These are phyloP conservation scores for Scleropages formosus DNA, from an alignment of 2,797 vertebrate genomes.

Conservation along the genomic window DNA sequence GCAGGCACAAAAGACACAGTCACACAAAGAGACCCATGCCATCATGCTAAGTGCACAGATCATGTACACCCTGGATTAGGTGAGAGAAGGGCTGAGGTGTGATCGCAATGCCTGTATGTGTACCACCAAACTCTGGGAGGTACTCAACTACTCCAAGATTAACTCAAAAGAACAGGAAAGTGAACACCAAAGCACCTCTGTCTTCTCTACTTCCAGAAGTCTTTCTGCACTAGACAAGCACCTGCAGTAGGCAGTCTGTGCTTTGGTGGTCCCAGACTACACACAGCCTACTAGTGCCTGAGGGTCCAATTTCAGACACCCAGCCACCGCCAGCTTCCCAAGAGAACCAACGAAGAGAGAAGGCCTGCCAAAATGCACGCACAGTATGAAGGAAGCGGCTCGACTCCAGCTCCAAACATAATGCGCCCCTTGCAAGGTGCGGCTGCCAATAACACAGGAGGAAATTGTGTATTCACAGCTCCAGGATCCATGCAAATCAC, in stretches of 20 bases:
- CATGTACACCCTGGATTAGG: conserved; percentile 37
- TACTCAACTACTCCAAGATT: conserved; percentile 54
- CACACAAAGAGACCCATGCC: no score
- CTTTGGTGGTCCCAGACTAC: conserved; percentile 13
- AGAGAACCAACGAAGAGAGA: conserved; percentile 16
- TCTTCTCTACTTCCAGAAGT: conserved; percentile 25
- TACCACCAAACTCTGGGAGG: no score
- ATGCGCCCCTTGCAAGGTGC: not conserved
- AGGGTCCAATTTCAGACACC: conserved; percentile 30
- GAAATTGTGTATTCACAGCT: not conserved
- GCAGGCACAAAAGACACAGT: no score
- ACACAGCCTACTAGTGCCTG: conserved; percentile 25
- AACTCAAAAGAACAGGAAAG: conserved; percentile 59
- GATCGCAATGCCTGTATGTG: no score
- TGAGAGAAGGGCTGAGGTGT: conserved; percentile 38
- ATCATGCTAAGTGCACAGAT: not conserved
- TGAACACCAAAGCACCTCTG: conserved; percentile 59
- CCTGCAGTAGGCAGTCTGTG: conserved; percentile 27
- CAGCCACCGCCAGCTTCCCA: conserved; percentile 21
- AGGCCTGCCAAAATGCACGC: conserved; percentile 7
- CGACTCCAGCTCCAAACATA: conserved; percentile 11
- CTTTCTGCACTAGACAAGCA: not conserved
- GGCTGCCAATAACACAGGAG: not conserved
- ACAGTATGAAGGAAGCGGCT: not conserved
- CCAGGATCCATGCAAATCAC: not conserved